Evolutionary conservation across 2,888 invertebrate genomes (phyloP), one percentile per base, ranked within the genome.

Genomic region (Oithona nana): DNA sequence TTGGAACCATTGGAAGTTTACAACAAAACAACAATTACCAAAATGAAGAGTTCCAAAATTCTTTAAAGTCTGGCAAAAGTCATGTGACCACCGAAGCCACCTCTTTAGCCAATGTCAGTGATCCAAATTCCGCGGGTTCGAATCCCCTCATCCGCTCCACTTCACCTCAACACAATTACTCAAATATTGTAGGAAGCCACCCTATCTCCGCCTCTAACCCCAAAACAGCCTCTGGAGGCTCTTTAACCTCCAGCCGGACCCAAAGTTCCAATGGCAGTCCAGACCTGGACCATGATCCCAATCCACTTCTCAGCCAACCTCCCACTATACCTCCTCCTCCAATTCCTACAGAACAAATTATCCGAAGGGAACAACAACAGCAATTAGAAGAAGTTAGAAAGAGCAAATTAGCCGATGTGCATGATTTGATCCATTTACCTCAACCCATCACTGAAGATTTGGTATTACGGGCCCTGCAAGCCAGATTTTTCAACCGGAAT

Each of bases 381-480:
- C 6, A 29, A 6, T n/a, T n/a, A n/a, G 57, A 39, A 8, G 57
- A 59, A 20, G 59, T 50, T 1, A 28, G 28, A 28, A 61, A 54
- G 49, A 48, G 48, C 39, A 20, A 28, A 28, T 28, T 61, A 63
- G 76, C 77, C 66, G 79, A 85, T 73, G 80, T 88, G 71, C 85
- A 88, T 70, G 92, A 93, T 76, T 81, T 93, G 69, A 92, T 92
- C 72, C 90, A 92, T 76, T 78, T 93, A 70, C 83, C 86, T 56
- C 90, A 89, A 39, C 92, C 92, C 61, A 81, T 93, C 69, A 93
- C 90, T 39, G 93, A 94, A 75, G 90, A 93, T 73, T 89, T 90
- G 64, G 85, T 93, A 57, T 84, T 92, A 75, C 83, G 87, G 72
- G 87, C 89, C 70, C 80, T 94, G 67, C 89, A 93, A 72, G 84